Conservation (phyloP, 2,113 vertebrate genomes). For the Atherinomorus stipes region DNA sequence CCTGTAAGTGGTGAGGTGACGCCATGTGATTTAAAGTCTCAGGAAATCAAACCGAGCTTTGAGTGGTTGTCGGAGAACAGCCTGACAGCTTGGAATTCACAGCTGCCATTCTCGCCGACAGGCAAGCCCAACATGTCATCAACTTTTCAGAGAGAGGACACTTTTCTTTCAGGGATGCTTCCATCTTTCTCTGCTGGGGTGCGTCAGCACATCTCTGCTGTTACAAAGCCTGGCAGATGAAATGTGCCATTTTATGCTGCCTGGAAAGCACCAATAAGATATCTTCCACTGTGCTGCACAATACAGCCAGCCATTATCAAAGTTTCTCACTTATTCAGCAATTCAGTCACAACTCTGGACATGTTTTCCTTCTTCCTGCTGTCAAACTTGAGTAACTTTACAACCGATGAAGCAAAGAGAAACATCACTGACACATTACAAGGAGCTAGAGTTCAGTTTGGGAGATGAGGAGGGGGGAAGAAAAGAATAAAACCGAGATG, state of each 20-base stretch:
- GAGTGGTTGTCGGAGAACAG: conserved; percentile 41
- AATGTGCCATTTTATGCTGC: conserved; percentile 56
- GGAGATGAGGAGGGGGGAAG: not conserved
- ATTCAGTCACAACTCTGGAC: conserved; percentile 48
- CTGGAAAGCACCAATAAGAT: conserved; percentile 26
- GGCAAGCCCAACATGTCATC: conserved; percentile 46
- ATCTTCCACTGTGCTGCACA: conserved; percentile 17
- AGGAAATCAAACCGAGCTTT: conserved; percentile 59
- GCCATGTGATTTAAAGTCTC: conserved; percentile 48
- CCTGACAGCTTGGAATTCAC: conserved; percentile 45
- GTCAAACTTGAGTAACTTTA: conserved; percentile 38
- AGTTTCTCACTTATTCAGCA: conserved; percentile 61
- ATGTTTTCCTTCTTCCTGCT: conserved; percentile 3
- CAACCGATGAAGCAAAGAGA: conserved; percentile 16
- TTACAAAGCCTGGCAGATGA: conserved; percentile 52
- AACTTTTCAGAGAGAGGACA: conserved; percentile 43
- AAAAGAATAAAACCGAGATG: conserved; percentile 19
- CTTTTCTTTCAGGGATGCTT: conserved; percentile 12
- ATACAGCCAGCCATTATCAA: conserved; percentile 24
- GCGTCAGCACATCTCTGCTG: conserved; percentile 43
- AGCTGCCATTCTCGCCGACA: conserved; percentile 55
- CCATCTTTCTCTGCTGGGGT: not conserved
- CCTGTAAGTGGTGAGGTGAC: conserved; percentile 36
- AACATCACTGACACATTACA: conserved; percentile 18
- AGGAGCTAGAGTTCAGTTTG: conserved; percentile 16